phyloP scores from a whole-genome alignment of 1,140 invertebrate genomes.

The Campoletis sonorensis region DNA sequence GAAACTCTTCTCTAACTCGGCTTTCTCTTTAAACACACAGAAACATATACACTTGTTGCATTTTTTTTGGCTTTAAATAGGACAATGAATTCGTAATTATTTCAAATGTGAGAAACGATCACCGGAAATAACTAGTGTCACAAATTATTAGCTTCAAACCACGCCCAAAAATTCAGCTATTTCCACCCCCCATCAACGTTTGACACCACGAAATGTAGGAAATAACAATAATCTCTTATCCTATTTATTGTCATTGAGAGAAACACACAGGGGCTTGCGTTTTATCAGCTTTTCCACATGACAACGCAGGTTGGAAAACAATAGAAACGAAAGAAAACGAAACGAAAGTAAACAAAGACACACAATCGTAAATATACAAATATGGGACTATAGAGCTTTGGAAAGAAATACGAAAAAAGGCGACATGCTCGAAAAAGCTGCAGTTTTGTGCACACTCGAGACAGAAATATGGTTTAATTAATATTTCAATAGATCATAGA shows the following conservation, averaged over 20 bases:
- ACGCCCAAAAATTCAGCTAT: not conserved
- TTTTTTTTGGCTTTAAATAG: not conserved
- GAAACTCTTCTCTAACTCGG: not conserved
- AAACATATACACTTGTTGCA: too few relatives aligned
- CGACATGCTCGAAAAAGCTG: conserved; percentile 26
- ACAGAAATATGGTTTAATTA: conserved; percentile 32
- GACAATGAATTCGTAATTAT: not conserved
- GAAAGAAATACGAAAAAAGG: conserved; percentile 17
- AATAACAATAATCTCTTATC: conserved; percentile 2
- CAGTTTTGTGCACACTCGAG: conserved; percentile 36
- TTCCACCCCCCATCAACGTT: too few relatives aligned
- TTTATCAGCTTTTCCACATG: not conserved
- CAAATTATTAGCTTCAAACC: not conserved
- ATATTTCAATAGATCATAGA: too few relatives aligned
- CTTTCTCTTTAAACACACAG: not conserved
- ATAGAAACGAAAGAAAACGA: not conserved
- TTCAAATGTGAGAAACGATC: not conserved
- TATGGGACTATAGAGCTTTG: not conserved
- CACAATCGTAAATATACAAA: not conserved
- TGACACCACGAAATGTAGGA: not conserved
- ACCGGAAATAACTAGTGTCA: not conserved
- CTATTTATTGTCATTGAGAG: not conserved
- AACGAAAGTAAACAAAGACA: not conserved
- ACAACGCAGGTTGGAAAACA: not conserved
- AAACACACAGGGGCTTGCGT: conserved; percentile 25